phyloP scores from a whole-genome alignment of 2,113 vertebrate genomes.

The Acanthisitta chloris region DNA sequence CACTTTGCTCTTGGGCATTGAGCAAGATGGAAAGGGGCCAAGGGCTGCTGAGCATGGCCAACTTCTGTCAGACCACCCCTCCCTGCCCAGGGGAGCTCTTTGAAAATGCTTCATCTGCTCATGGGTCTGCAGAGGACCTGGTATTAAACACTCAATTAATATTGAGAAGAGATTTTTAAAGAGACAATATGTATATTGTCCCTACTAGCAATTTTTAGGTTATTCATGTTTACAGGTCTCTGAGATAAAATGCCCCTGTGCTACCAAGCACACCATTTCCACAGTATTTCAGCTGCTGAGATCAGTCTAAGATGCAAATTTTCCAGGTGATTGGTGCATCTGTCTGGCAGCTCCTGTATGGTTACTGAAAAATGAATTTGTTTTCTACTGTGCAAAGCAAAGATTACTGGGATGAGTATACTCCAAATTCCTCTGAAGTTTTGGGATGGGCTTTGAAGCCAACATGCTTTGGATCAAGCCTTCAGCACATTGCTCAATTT shows the following conservation, averaged over 20 bases:
- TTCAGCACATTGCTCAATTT: conserved; percentile 57
- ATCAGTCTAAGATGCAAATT: background rate
- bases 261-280: background rate
- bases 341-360: background rate
- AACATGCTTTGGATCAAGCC: conserved; percentile 54
- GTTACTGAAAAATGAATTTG: background rate
- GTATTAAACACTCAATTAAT: background rate
- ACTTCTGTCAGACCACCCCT: background rate
- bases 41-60: background rate
- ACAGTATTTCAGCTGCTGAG: background rate
- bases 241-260: background rate
- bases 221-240: background rate
- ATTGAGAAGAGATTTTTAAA: background rate
- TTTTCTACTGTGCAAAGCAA: background rate
- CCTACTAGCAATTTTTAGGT: background rate
- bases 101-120: background rate
- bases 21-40: conserved; percentile 5
- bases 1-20: background rate
- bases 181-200: background rate
- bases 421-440: background rate
- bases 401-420: background rate
- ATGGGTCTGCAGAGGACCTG: background rate
- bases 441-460: conserved; percentile 17
- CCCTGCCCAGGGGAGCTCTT: background rate
- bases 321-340: background rate